Conservation (phyloP, 2,888 invertebrate genomes). For the Erebia palarica region DNA sequence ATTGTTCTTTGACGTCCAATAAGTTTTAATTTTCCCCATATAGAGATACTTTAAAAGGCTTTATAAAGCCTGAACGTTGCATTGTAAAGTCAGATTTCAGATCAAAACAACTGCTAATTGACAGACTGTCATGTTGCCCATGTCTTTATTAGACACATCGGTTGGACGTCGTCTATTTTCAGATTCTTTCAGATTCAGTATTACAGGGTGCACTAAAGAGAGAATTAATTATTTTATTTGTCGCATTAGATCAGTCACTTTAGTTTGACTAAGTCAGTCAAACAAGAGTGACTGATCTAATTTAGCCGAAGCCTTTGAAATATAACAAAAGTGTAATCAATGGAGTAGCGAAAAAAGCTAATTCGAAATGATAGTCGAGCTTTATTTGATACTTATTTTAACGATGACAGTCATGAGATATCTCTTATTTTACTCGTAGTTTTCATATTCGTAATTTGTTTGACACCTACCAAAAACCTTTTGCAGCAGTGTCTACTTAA, state of each 20-base stretch:
- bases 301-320: no score
- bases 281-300: no score
- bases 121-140: constrained; percentile 62
- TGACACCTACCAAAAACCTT: no score
- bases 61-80: constrained; percentile 33
- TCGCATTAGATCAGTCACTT: not conserved
- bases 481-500: no score
- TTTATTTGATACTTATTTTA: no score
- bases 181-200: not conserved
- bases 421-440: no score
- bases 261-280: no score
- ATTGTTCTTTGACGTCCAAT: constrained; percentile 74
- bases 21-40: constrained; percentile 76
- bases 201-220: not conserved
- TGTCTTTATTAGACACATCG: not conserved
- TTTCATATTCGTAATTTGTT: no score
- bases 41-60: constrained; percentile 61
- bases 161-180: not conserved
- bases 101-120: constrained; percentile 68
- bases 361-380: no score
- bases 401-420: no score
- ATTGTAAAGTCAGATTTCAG: constrained; percentile 39
- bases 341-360: no score
- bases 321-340: no score
- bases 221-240: not conserved